These are phyloP conservation scores for Isoperla grammatica DNA, from an alignment of 2,888 invertebrate genomes.

Conservation along the genomic window DNA sequence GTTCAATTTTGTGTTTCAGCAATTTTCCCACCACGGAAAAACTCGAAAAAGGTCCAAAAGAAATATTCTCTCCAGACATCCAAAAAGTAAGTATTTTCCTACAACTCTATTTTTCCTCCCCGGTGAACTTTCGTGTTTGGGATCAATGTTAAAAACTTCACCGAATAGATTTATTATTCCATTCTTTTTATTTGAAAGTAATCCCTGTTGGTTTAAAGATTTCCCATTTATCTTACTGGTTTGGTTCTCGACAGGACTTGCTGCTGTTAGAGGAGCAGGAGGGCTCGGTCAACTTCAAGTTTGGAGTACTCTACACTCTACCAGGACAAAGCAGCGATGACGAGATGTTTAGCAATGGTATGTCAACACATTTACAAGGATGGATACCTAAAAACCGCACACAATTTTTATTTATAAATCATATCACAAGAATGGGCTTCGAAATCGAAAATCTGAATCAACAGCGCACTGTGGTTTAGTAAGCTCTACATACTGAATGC, in stretches of 20 bases:
- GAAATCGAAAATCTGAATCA: too few species aligned
- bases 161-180: not conserved
- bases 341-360: constrained; percentile 88
- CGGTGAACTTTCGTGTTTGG: not conserved
- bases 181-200: not conserved
- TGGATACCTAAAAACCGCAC: not conserved
- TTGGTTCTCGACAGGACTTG: constrained; percentile 70
- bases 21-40: constrained; percentile 77
- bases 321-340: constrained; percentile 79
- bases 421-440: too few species aligned
- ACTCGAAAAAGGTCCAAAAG: constrained; percentile 78
- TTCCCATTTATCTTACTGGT: constrained; percentile 3
- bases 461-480: too few species aligned
- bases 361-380: not conserved
- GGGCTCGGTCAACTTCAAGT: constrained; percentile 87
- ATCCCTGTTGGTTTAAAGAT: not conserved
- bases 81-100: constrained; percentile 47
- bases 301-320: constrained; percentile 80
- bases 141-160: not conserved
- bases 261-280: constrained; percentile 82
- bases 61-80: constrained; percentile 69
- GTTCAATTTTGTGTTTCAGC: constrained; percentile 38
- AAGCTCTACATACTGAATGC: too few species aligned
- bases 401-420: too few species aligned
- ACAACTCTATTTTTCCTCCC: not conserved